These are phyloP conservation scores for Periophthalmus modestus DNA, from an alignment of 2,113 vertebrate species.

Conservation along the genomic window DNA sequence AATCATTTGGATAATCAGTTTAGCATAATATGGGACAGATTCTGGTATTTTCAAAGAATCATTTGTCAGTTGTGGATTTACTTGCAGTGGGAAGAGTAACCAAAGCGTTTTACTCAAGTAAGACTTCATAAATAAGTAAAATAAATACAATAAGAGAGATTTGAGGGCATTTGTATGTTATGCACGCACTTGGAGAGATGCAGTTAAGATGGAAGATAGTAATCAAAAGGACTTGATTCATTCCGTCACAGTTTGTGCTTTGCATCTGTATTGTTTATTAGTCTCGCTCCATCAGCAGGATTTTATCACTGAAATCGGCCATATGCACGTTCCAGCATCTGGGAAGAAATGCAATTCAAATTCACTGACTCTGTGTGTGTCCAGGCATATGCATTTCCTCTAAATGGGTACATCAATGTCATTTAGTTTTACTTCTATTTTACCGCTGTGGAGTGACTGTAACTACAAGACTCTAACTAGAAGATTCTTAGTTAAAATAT, in stretches of 20 bases:
- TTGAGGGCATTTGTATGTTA: background rate
- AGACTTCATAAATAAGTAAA: background rate
- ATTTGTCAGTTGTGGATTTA: too few relatives aligned
- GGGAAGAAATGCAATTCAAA: background rate
- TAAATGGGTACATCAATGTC: too few relatives aligned
- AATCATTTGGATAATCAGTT: too few relatives aligned
- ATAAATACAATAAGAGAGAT: background rate
- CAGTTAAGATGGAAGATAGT: slow-evolving; percentile 5
- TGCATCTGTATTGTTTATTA: background rate
- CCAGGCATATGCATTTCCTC: background rate
- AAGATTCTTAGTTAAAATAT: background rate
- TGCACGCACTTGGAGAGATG: background rate
- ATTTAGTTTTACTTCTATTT: too few relatives aligned
- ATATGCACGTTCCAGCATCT: background rate
- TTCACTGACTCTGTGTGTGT: background rate
- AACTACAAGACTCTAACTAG: too few relatives aligned
- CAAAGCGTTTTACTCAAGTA: background rate
- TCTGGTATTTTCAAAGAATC: too few relatives aligned
- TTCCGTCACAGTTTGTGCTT: background rate
- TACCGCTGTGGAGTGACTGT: too few relatives aligned
- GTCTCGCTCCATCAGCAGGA: slow-evolving; percentile 12
- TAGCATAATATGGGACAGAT: too few relatives aligned
- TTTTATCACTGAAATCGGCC: slow-evolving; percentile 1
- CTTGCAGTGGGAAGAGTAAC: too few relatives aligned
- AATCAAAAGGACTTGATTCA: slow-evolving; percentile 7